Evolutionary conservation across 2,797 vertebrate species (phyloP).

Genomic region (Xenopus petersii): DNA sequence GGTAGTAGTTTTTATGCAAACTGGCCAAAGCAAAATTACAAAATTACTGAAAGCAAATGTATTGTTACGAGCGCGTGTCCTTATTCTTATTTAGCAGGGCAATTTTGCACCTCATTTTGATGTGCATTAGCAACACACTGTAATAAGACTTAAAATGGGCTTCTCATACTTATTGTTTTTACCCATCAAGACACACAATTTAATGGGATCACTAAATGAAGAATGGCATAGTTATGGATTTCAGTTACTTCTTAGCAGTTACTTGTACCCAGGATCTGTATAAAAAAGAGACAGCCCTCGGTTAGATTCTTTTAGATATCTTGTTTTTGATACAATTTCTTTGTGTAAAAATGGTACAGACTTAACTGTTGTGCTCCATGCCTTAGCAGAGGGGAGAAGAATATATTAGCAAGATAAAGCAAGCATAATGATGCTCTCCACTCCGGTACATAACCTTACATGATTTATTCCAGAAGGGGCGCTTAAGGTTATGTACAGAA

Average conservation of each 20-base stretch:
- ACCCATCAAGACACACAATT: constrained; percentile 22
- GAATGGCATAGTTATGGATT: constrained; percentile 16
- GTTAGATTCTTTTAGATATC: constrained; percentile 38
- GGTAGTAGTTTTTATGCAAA: constrained; percentile 48
- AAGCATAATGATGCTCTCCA: too few relatives aligned
- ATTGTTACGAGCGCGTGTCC: constrained; percentile 46
- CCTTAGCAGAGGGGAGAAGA: not conserved
- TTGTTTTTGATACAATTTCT: constrained; percentile 22
- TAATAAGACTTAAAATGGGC: constrained; percentile 44
- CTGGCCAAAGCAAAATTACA: constrained; percentile 44
- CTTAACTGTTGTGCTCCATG: constrained; percentile 10
- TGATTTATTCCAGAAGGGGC: too few relatives aligned
- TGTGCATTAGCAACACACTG: constrained; percentile 46
- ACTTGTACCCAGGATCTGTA: constrained; percentile 31
- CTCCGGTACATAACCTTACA: too few relatives aligned
- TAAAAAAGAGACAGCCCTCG: constrained; percentile 23
- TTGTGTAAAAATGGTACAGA: constrained; percentile 20
- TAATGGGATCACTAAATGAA: constrained; percentile 40
- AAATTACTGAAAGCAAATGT: constrained; percentile 50
- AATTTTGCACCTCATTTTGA: constrained; percentile 50
- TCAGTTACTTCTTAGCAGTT: not conserved
- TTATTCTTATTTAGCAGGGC: constrained; percentile 48
- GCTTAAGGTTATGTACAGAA: too few relatives aligned
- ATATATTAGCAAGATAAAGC: not conserved
- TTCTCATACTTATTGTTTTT: constrained; percentile 46